Evolutionary conservation across 2,888 invertebrate species (phyloP), one percentile per base, ranked within the genome.

Genomic region (Drosophila macrospina): DNA sequence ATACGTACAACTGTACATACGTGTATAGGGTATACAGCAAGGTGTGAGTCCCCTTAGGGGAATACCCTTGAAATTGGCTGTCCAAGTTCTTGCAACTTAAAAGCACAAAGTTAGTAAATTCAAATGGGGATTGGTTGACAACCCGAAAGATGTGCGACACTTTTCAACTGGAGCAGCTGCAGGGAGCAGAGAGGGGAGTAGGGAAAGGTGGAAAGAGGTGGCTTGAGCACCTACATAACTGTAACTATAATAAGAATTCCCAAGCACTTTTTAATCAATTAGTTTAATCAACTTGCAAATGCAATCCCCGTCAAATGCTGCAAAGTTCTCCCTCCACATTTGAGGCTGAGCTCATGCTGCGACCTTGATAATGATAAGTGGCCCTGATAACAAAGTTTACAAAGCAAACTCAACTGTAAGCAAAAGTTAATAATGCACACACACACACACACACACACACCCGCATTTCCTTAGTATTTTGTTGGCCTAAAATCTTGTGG

Each of bases 371-470:
- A 71, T 72, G 72, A 57, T 65, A 62, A 68, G 48, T 74, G 63
- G 66, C 50, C 50, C 47, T 52, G 81, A 78, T 81, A 69, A 69
- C 72, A 80, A 75, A 87, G 82, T 86, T 84, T 69, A 67, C 74
- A 65, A 57, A 59, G 42, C 63, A 69, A 65, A 61, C 66, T 80
- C 78, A 78, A 84, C 59, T 75, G 81, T 72, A 75, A 78, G 69
- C 69, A 55, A 83, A 82, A 87, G 74, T 79, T 85, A 78, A 87
- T 75, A 82, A 52, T 51, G 42, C 28, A 48, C 64, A 45, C 47
- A 54, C 57, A 24, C 47, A 54, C 37, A 39, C 45, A 52, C 32
- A 61, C 26, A 47, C 15, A 44, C 37, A 32, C 30, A 61, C 26
- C 44, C 15, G 41, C 37, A 32, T 26, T 26, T 48, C 16, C 45